These are phyloP conservation scores for Drosophila falleni DNA, from an alignment of 2,888 invertebrate species.

Conservation along the genomic window DNA sequence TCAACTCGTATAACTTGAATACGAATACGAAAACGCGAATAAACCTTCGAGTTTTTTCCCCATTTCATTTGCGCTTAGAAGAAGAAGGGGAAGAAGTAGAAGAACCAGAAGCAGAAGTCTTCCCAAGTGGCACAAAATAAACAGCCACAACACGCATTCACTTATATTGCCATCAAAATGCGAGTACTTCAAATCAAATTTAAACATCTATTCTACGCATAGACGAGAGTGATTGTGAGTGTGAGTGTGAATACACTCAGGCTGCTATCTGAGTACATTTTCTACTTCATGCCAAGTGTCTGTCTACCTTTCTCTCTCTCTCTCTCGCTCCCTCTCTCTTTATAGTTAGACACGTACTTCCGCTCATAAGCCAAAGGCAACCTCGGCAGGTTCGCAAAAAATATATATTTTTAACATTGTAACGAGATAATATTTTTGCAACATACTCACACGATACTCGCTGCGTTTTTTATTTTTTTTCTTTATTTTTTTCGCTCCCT, in stretches of 20 bases:
- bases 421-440: slow-evolving; percentile 80
- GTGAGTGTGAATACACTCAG: slow-evolving; percentile 16
- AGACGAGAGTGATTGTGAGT: slow-evolving; percentile 5
- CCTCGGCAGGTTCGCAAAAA: slow-evolving; percentile 51
- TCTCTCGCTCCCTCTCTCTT: not conserved
- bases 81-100: slow-evolving; percentile 7
- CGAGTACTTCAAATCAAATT: slow-evolving; percentile 77
- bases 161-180: slow-evolving; percentile 79
- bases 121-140: slow-evolving; percentile 65
- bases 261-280: slow-evolving; percentile 16
- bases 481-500: slow-evolving; percentile 42
- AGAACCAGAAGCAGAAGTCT: slow-evolving; percentile 21
- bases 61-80: slow-evolving; percentile 1
- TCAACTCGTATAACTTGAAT: slow-evolving; percentile 18
- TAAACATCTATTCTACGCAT: slow-evolving; percentile 63
- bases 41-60: not conserved
- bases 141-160: slow-evolving; percentile 76
- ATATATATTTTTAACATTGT: slow-evolving; percentile 60
- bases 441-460: slow-evolving; percentile 49
- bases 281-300: slow-evolving; percentile 18
- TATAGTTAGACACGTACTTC: slow-evolving; percentile 68
- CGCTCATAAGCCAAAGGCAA: slow-evolving; percentile 77
- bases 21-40: not conserved
- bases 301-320: slow-evolving; percentile 1
- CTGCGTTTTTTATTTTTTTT: not conserved